A percentile compares a stretch with the other conserved stretches of the same genome.
Conservation (phyloP, 2,113 vertebrate genomes). For the Trachemys scripta region DNA sequence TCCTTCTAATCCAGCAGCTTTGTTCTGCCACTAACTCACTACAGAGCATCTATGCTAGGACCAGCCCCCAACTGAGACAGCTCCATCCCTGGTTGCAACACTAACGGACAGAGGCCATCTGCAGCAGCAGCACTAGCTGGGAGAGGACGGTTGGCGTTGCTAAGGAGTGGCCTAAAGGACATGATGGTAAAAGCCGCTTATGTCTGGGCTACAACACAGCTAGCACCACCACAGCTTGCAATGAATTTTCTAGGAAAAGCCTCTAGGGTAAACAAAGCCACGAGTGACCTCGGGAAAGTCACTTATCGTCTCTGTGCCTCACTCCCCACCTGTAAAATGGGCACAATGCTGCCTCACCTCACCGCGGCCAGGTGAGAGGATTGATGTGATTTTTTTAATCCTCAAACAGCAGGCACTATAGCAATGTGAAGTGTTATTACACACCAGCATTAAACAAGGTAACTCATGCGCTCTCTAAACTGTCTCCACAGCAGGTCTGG, state of each 20-base stretch:
- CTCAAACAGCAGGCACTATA: background rate
- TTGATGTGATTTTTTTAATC: background rate
- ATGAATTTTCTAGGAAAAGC: conserved; percentile 1
- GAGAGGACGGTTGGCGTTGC: background rate
- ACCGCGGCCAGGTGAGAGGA: background rate
- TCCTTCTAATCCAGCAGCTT: conserved; percentile 52
- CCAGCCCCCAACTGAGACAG: background rate
- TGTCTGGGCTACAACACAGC: background rate
- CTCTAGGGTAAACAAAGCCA: background rate
- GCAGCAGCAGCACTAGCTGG: background rate
- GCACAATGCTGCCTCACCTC: background rate
- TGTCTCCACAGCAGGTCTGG: background rate
- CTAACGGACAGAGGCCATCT: background rate
- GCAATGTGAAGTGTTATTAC: background rate
- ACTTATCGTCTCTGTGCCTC: background rate
- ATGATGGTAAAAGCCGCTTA: background rate
- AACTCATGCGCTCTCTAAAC: background rate
- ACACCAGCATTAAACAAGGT: background rate
- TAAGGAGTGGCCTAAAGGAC: background rate
- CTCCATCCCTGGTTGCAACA: background rate
- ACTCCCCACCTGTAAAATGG: background rate
- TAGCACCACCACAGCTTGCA: background rate
- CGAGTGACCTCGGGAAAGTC: conserved; percentile 13
- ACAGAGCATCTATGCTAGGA: background rate
- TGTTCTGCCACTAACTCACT: background rate